Conservation (phyloP, 2,888 invertebrate genomes). For the Drosophila peninsularis region DNA sequence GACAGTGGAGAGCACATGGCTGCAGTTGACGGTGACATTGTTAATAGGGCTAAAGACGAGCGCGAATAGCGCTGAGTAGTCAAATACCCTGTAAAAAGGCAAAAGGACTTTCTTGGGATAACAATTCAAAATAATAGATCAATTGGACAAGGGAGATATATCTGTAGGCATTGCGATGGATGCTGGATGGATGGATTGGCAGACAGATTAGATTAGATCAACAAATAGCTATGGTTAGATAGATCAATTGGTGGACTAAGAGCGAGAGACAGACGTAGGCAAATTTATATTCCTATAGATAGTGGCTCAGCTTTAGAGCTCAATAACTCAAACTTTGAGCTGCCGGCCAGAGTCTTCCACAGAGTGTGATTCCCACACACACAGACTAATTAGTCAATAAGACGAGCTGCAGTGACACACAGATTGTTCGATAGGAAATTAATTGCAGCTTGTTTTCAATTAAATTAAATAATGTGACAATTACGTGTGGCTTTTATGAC, state of each 20-base stretch:
- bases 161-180: too few relatives aligned
- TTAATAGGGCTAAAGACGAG: constrained; percentile 63
- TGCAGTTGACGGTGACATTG: constrained; percentile 73
- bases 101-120: too few relatives aligned
- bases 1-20: constrained; percentile 55
- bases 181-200: too few relatives aligned
- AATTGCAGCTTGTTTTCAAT: constrained; percentile 48
- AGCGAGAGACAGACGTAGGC: too few relatives aligned
- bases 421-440: constrained; percentile 59
- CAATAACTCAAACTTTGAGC: background rate
- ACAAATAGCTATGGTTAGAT: too few relatives aligned
- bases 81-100: constrained; percentile 7
- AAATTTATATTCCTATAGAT: too few relatives aligned
- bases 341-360: background rate
- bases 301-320: too few relatives aligned
- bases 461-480: constrained; percentile 39
- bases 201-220: too few relatives aligned
- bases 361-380: constrained; percentile 4
- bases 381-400: constrained; percentile 15
- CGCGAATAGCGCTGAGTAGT: constrained; percentile 28
- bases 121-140: background rate
- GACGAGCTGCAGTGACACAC: constrained; percentile 2
- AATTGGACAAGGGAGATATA: too few relatives aligned
- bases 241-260: too few relatives aligned
- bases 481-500: constrained; percentile 56